Evolutionary conservation across 2,797 vertebrate genomes (phyloP).

Genomic region (Gambusia yucatana): DNA sequence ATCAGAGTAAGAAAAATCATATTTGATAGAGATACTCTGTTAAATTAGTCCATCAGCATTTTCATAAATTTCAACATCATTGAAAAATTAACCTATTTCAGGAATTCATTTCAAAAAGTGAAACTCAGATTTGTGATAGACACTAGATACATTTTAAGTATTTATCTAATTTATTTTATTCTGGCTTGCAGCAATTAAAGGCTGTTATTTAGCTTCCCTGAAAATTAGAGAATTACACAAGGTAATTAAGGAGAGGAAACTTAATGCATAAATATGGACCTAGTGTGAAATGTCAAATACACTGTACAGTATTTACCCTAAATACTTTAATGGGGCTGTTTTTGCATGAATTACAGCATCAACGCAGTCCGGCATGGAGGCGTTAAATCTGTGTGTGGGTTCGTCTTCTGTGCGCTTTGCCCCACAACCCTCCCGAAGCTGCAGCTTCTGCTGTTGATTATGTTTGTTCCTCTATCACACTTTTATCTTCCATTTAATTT

Average conservation of each 20-base stretch:
- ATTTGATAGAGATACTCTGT: neutral
- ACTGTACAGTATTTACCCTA: neutral
- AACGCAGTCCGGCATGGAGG: neutral
- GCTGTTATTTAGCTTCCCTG: neutral
- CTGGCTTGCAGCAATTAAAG: neutral
- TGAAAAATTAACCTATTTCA: neutral
- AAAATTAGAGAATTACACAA: neutral
- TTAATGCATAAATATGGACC: neutral
- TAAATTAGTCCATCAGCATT: neutral
- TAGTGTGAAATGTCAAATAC: neutral
- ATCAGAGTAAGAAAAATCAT: conserved; percentile 19
- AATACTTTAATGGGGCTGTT: neutral
- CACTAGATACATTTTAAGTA: neutral
- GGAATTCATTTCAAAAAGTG: neutral
- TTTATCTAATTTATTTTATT: neutral
- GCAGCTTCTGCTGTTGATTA: neutral
- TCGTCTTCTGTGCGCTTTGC: neutral
- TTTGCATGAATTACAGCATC: neutral
- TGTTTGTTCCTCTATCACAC: neutral
- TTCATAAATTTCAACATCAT: neutral
- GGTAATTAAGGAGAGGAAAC: neutral
- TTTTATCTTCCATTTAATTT: neutral
- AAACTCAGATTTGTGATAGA: neutral
- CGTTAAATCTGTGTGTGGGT: neutral
- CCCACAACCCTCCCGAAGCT: neutral